Conservation (phyloP, 1,140 invertebrate genomes). For the Magallana gigas region DNA sequence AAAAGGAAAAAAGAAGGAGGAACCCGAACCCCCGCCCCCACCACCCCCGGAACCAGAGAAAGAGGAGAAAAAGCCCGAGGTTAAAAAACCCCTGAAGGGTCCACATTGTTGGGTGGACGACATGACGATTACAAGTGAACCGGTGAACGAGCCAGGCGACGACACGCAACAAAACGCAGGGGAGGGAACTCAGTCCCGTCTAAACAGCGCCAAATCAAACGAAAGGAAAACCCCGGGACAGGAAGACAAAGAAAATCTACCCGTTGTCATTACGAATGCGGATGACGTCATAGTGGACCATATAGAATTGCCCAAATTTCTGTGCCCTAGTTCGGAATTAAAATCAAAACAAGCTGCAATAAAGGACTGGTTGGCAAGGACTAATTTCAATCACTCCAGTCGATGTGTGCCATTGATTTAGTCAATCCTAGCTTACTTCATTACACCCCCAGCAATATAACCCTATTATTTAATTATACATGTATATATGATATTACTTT, state of each 20-base stretch:
- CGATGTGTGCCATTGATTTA: constrained; percentile 57
- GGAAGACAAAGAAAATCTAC: constrained; percentile 37
- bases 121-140: constrained; percentile 61
- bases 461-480: not conserved
- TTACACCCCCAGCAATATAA: not conserved
- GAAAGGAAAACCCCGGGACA: not conserved
- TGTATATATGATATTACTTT: not conserved
- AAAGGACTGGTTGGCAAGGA: constrained; percentile 62
- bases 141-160: constrained; percentile 36
- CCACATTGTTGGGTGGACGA: constrained; percentile 69
- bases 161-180: not conserved
- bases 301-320: constrained; percentile 56
- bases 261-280: not conserved
- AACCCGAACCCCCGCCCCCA: constrained; percentile 43
- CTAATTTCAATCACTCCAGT: constrained; percentile 51
- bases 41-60: constrained; percentile 57
- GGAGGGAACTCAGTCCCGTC: not conserved
- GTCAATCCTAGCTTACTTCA: not conserved
- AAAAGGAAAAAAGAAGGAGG: constrained; percentile 54
- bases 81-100: constrained; percentile 60
- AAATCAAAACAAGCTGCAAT: constrained; percentile 63
- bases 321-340: constrained; percentile 63
- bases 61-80: constrained; percentile 44
- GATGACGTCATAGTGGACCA: not conserved
- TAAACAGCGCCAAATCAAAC: constrained; percentile 9